Percentiles rank a stretch among this genome's conserved stretches.
Evolutionary conservation across 2,113 vertebrate genomes (phyloP).

Genomic region (Oncorhynchus clarkii): DNA sequence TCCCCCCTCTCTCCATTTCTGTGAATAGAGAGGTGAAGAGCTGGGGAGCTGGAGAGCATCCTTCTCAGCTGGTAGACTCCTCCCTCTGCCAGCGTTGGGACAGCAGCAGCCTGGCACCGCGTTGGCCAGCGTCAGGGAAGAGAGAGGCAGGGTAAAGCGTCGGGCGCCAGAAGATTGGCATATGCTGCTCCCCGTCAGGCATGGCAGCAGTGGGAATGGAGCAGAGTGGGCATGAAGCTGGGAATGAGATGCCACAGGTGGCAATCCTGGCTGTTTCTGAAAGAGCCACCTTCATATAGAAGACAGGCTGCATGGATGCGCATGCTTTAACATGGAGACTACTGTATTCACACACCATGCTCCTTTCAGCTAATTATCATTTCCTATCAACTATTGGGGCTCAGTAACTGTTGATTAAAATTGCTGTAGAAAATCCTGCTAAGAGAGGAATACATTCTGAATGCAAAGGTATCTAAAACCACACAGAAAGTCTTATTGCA

Average conservation of each 20-base stretch:
- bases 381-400: background rate
- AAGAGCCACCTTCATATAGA: background rate
- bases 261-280: background rate
- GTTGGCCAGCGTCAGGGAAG: background rate
- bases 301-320: background rate
- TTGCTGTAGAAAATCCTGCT: background rate
- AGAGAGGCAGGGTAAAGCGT: background rate
- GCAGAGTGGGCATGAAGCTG: background rate
- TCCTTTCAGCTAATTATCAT: background rate
- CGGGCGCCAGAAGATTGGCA: slow-evolving; percentile 5
- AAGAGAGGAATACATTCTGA: background rate
- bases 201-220: background rate
- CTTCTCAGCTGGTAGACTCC: background rate
- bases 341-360: background rate
- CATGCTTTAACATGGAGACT: background rate
- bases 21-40: background rate
- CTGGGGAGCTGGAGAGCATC: background rate
- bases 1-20: background rate
- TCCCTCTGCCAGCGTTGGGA: background rate
- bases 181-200: slow-evolving; percentile 17
- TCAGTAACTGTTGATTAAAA: background rate
- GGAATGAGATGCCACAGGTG: background rate
- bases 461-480: slow-evolving; percentile 16
- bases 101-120: background rate
- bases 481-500: background rate